Conservation (phyloP, 2,113 vertebrate genomes). For the Malaclemys terrapin region DNA sequence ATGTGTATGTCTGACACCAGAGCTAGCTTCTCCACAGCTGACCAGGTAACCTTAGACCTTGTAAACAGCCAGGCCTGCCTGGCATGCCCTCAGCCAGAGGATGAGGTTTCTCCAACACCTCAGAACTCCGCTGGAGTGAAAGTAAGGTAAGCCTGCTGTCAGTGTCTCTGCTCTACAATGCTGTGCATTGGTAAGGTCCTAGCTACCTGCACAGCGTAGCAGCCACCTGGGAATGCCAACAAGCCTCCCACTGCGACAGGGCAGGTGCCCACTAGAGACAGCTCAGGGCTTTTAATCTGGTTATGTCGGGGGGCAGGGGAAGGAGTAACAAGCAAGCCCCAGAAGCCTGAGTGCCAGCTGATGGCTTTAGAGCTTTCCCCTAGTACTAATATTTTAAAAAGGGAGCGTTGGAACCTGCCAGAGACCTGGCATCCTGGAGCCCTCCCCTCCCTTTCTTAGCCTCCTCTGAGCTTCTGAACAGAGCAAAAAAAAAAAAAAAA, state of each 20-base stretch:
- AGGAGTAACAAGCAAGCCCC: not conserved
- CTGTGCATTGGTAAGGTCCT: not conserved
- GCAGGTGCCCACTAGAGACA: not conserved
- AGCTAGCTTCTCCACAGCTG: slow-evolving; percentile 53
- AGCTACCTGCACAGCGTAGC: not conserved
- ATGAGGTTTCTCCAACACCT: slow-evolving; percentile 45
- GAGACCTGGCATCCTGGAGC: not conserved
- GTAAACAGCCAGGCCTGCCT: slow-evolving; percentile 48
- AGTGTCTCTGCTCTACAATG: slow-evolving; percentile 7
- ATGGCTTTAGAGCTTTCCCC: not conserved
- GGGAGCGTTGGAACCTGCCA: not conserved
- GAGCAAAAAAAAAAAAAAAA: not conserved
- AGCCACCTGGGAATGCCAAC: not conserved
- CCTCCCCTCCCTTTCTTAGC: not conserved
- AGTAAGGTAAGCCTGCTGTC: slow-evolving; percentile 3
- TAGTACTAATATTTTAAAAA: accelerated
- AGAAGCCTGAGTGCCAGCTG: not conserved
- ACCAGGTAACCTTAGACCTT: slow-evolving; percentile 63
- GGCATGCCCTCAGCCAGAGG: slow-evolving; percentile 29
- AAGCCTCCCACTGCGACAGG: not conserved
- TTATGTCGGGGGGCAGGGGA: not conserved
- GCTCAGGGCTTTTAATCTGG: not conserved
- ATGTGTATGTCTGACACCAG: slow-evolving; percentile 40
- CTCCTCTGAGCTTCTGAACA: not conserved
- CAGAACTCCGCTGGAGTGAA: slow-evolving; percentile 2